Evolutionary conservation across 2,888 invertebrate species (phyloP).

Genomic region (Morpho deidamia): DNA sequence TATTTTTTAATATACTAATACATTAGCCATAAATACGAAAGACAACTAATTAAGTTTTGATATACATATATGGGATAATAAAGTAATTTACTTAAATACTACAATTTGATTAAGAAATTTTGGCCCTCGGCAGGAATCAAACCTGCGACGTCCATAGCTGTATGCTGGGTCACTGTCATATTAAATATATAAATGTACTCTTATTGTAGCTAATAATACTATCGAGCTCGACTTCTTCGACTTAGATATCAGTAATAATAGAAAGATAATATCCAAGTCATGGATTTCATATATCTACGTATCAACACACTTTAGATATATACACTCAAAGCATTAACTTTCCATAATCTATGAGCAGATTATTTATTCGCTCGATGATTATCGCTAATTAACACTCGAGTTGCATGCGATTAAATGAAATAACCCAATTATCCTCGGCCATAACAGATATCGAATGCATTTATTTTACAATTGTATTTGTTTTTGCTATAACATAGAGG

Average conservation of each 20-base stretch:
- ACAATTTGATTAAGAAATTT: too few species aligned
- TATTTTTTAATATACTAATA: too few species aligned
- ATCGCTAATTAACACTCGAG: slow-evolving; percentile 68
- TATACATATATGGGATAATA: too few species aligned
- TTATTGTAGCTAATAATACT: neutral
- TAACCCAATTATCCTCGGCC: slow-evolving; percentile 63
- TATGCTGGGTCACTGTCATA: too few species aligned
- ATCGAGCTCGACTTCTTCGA: slow-evolving; percentile 22
- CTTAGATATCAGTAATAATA: slow-evolving; percentile 27
- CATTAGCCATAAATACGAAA: too few species aligned
- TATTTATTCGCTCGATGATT: slow-evolving; percentile 62
- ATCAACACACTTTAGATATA: slow-evolving; percentile 45
- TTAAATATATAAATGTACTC: neutral
- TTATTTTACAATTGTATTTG: too few species aligned
- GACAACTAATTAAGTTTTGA: too few species aligned
- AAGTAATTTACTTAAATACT: too few species aligned
- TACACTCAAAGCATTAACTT: slow-evolving; percentile 45
- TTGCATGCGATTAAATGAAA: slow-evolving; percentile 59
- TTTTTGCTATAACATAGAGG: too few species aligned
- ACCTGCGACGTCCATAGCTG: too few species aligned
- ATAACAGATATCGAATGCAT: slow-evolving; percentile 43
- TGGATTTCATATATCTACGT: slow-evolving; percentile 27
- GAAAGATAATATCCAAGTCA: slow-evolving; percentile 26
- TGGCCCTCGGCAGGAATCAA: too few species aligned
- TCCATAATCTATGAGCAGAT: slow-evolving; percentile 45